Conservation (phyloP, 2,113 vertebrate genomes). For the Jacana jacana region DNA sequence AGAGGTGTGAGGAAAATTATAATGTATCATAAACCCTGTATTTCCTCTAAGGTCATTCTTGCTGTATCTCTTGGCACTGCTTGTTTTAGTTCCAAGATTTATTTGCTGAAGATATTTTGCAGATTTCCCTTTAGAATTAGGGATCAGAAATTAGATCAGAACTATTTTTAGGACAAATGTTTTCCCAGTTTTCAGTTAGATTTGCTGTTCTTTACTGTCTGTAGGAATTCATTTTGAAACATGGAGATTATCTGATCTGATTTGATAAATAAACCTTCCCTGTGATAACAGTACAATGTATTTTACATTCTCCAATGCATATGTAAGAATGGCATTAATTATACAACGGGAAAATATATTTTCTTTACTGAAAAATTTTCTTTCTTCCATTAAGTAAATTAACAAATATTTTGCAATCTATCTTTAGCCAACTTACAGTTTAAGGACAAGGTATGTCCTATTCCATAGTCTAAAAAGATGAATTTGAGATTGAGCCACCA, state of each 20-base stretch:
- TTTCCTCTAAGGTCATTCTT: background rate
- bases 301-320: background rate
- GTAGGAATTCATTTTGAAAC: background rate
- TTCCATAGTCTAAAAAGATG: background rate
- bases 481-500: background rate
- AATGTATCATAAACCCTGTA: background rate
- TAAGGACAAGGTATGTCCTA: background rate
- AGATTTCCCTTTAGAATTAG: background rate
- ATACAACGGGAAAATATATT: background rate
- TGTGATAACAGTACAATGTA: background rate
- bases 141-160: background rate
- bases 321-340: background rate
- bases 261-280: background rate
- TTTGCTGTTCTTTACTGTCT: background rate
- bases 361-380: background rate
- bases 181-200: background rate
- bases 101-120: background rate
- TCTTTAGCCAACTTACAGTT: background rate
- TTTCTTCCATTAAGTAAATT: background rate
- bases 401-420: background rate
- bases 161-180: background rate
- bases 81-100: background rate
- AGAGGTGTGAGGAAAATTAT: background rate
- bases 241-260: background rate
- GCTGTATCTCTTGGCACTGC: background rate